Base-by-base conservation (phyloP, 2,113 vertebrate species). In the Muntiacus reevesi region DNA sequence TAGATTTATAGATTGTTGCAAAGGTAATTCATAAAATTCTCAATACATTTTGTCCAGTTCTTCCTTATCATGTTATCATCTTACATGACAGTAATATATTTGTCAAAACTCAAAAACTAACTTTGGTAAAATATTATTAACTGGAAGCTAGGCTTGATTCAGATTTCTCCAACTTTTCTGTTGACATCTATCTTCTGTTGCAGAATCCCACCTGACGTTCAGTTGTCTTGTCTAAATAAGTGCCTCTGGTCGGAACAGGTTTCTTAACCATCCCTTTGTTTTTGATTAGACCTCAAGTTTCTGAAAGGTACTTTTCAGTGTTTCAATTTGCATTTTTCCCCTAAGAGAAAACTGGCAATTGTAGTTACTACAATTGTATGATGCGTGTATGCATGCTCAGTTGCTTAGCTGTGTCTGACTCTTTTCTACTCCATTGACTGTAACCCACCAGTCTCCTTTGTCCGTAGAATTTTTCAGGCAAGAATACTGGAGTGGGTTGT, bases 341-440 rank as follows among this genome's bases (percentile, higher is more conserved):
- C n/a, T 62, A 11, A 43, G 33, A 91, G 28, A 92, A 89, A 57
- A 45, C 0, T 62, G 15, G 7, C 23, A 71, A 40, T 30, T 84
- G 7, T 52, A 81, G 6, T 60, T 93, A 76, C 62, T 57, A 12
- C 40, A 1, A 36, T 71, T 82, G 30, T 8, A 6, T 6, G 1
- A 23, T 23, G 67, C 2, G 0, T 5, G 0, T 71, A 19, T 23
- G 67, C n/a, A 12, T 40, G 19, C 19, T 71, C 67, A 40, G 10
- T 40, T 40, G 67, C n/a, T 71, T 71, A 74, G 19, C n/a, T 74
- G 2, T 40, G 67, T 23, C 67, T 19, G 0, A 40, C n/a, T 40
- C 19, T 40, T 40, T 40, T 40, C 16, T 0, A 3, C 19, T 40
- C 1, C 67, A 3, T 74, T 23, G 36, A 40, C n/a, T 25, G 2